Base-by-base conservation (phyloP, 2,113 vertebrate genomes). In the mouse (Mus musculus) region DNA sequence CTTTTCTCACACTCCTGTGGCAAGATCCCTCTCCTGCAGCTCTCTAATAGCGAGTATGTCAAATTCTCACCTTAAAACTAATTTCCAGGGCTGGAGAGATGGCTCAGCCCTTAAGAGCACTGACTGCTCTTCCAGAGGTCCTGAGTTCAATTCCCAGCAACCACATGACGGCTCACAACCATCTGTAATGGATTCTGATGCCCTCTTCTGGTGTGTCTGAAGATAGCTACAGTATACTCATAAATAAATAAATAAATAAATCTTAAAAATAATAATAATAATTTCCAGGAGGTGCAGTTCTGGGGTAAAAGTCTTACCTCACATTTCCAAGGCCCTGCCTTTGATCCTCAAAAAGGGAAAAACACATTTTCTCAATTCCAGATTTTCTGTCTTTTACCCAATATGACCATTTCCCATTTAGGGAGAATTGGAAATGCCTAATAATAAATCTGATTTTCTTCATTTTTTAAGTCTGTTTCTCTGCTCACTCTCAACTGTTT, bases 371-470 rank as follows among this genome's bases (percentile, higher is more conserved):
- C 65, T 96, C 12, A 36, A 86, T 72, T 96, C 28, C 61, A 86
- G 96, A 93, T 84, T 90, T 52, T 42, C n/a, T 63, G 36, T 84
- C 22, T 76, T 72, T 63, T 63, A 69, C 10, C 39, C 19, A 93
- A 92, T 73, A 65, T 61, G 72, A 63, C 36, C 36, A 42, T 87
- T 82, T 56, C 8, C 52, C 39, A 85, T 75, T 67, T 63, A 84
- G 81, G 88, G 36, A 84, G 91, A 92, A n/a, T 7, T 20, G 63
- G n/a, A 86, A 82, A 54, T 3, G 36, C 59, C 36, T 63, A 76
- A 6, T 71, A 42, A 90, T 22, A 63, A 65, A 65, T 67, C 49
- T 54, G 13, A 19, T 36, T 33, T 52, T 52, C 49, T 78, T 30
- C 28, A 19, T 33, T 54, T 54, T 36, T 10, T 36, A 6, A 9